These are phyloP conservation scores for Leptonema lineaticorne DNA, from an alignment of 1,140 invertebrate species.

Conservation along the genomic window DNA sequence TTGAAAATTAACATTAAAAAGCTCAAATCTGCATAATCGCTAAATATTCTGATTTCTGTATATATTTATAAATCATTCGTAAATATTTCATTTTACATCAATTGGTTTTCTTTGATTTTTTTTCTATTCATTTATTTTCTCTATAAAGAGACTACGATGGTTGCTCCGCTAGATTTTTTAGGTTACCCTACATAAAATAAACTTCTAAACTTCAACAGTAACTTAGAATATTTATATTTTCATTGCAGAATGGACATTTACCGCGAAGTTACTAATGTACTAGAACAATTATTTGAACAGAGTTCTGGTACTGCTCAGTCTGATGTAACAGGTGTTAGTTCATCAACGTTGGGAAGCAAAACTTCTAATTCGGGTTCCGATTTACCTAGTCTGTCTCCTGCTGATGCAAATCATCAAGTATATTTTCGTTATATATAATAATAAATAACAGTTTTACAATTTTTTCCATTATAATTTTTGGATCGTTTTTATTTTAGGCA, in stretches of 20 bases:
- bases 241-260: conserved; percentile 79
- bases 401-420: conserved; percentile 55
- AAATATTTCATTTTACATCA: neutral
- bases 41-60: too few relatives aligned
- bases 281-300: conserved; percentile 77
- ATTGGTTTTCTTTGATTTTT: neutral
- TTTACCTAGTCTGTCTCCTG: conserved; percentile 49
- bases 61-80: conserved; percentile 6
- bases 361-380: conserved; percentile 48
- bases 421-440: neutral
- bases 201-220: too few relatives aligned
- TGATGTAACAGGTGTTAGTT: conserved; percentile 49
- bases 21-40: too few relatives aligned
- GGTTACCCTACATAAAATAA: too few relatives aligned
- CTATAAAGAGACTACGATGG: too few relatives aligned
- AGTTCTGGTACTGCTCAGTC: conserved; percentile 54
- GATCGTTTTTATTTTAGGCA: conserved; percentile 45
- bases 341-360: conserved; percentile 49
- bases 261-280: conserved; percentile 77
- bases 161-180: too few relatives aligned
- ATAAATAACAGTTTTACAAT: too few relatives aligned
- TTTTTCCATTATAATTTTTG: neutral
- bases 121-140: neutral
- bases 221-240: neutral
- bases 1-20: too few relatives aligned